A percentile compares a stretch with the other conserved stretches of the same genome.
These are phyloP conservation scores for Ashinkailepas kermadecensis DNA, from an alignment of 2,888 invertebrate genomes.

Conservation along the genomic window DNA sequence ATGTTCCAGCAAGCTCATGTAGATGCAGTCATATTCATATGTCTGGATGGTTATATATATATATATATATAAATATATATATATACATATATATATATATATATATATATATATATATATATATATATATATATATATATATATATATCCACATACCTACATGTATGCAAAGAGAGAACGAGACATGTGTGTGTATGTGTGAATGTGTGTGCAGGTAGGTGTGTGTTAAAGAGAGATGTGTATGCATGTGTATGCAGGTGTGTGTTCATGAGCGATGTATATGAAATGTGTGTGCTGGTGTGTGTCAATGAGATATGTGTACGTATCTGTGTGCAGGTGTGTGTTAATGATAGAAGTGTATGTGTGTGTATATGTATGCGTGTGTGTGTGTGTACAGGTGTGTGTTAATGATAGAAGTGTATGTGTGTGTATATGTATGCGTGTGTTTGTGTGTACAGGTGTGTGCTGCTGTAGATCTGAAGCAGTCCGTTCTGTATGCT, in stretches of 20 bases:
- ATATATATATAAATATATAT: slow-evolving; percentile 25
- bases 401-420: too few species aligned
- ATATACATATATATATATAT: slow-evolving; percentile 19
- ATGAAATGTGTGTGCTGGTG: too few species aligned
- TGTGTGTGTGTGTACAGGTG: background rate
- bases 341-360: background rate
- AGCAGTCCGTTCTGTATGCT: too few species aligned
- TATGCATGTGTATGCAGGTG: too few species aligned
- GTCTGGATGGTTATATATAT: background rate
- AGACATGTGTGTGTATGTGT: too few species aligned
- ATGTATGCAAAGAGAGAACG: too few species aligned
- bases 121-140: slow-evolving; percentile 24
- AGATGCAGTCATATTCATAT: slow-evolving; percentile 24
- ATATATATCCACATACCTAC: too few species aligned
- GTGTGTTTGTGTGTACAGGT: background rate
- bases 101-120: slow-evolving; percentile 23
- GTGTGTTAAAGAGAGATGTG: too few species aligned
- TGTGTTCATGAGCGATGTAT: too few species aligned
- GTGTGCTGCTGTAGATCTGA: background rate
- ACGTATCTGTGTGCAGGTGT: background rate
- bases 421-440: background rate
- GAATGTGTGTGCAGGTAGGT: too few species aligned
- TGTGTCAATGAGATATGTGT: too few species aligned
- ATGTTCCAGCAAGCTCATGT: background rate
- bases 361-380: background rate